phyloP scores from a whole-genome alignment of 2,797 vertebrate genomes.

The Coccyzus lansbergi region DNA sequence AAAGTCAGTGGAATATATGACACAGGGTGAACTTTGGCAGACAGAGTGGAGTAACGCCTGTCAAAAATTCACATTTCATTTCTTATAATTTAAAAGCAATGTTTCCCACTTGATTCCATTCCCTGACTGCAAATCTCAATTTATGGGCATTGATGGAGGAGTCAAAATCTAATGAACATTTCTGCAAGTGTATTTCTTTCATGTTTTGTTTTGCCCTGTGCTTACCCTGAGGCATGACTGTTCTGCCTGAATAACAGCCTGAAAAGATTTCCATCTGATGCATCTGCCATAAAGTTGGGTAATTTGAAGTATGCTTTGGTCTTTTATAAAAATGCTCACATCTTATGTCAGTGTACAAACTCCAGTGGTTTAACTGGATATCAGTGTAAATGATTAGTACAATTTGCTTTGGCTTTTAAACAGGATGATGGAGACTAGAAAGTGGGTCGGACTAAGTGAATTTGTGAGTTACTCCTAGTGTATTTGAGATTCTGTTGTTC shows the following conservation, averaged over 20 bases:
- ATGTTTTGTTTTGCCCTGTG: background rate
- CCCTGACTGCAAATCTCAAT: background rate
- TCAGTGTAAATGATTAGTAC: background rate
- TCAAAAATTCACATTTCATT: background rate
- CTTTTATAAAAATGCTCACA: rapidly evolving
- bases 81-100: background rate
- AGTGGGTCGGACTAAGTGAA: background rate
- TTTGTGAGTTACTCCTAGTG: background rate
- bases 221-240: background rate
- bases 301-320: background rate
- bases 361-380: background rate
- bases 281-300: background rate
- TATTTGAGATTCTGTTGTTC: background rate
- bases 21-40: background rate
- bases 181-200: background rate
- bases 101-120: background rate
- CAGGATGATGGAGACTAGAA: background rate
- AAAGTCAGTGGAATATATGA: background rate
- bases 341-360: background rate
- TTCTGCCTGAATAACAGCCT: background rate
- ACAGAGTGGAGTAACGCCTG: background rate
- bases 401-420: background rate
- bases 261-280: background rate
- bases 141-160: background rate
- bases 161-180: background rate